These are phyloP conservation scores for Patiria miniata DNA, from an alignment of 35 echinoderm and acorn worm genomes.

Conservation along the genomic window DNA sequence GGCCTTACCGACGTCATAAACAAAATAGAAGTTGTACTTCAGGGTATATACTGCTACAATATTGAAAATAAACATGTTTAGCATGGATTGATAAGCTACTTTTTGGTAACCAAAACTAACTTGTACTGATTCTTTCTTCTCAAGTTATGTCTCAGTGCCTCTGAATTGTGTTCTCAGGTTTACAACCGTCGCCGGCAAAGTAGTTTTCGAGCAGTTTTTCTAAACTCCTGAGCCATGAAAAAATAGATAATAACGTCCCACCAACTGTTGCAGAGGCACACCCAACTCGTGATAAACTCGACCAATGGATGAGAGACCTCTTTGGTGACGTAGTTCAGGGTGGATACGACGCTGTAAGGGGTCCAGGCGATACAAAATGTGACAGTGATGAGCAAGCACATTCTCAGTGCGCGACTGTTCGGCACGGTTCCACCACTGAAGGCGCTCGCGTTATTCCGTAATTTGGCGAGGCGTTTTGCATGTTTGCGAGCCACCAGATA, in stretches of 20 bases:
- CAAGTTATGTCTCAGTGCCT: too few species aligned
- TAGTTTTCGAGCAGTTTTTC: neutral
- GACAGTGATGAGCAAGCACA: neutral
- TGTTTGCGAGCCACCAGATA: neutral
- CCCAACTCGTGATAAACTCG: neutral
- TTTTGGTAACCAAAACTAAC: too few species aligned
- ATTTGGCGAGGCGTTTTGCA: neutral
- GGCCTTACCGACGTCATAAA: too few species aligned
- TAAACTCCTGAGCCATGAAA: neutral
- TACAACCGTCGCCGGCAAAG: neutral
- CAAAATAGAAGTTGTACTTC: too few species aligned
- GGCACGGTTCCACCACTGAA: neutral
- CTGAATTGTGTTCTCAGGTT: too few species aligned
- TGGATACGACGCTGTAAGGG: neutral
- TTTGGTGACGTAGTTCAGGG: neutral
- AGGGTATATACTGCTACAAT: too few species aligned
- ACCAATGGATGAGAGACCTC: neutral
- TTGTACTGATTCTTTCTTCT: too few species aligned
- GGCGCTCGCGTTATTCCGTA: neutral
- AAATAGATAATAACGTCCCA: constrained; percentile 9
- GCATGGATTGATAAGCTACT: too few species aligned
- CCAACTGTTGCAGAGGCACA: constrained; percentile 13
- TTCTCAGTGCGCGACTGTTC: neutral
- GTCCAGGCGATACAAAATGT: neutral
- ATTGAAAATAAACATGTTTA: too few species aligned